Base-by-base conservation (phyloP, 92 coral and sea anemone species). In the Parazoanthus darwini region DNA sequence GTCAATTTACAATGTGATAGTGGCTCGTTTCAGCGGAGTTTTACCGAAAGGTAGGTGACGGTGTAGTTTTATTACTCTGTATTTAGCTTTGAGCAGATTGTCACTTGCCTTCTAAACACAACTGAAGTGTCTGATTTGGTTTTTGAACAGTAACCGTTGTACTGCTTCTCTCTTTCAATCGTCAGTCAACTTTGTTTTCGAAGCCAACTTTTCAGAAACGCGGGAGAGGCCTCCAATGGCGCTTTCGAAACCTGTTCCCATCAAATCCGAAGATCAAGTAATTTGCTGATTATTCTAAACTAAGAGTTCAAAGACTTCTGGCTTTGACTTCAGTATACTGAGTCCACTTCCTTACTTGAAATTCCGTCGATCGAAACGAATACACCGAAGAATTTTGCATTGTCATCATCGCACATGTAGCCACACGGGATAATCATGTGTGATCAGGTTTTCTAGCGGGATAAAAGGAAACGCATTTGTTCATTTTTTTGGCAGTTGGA, bases 1-100 rank as follows among this genome's bases (percentile, higher is more conserved):
- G 66, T 73, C 79, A 84, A 72, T 71, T 50, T 80, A 56, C 72
- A 39, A 80, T 80, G 73, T 80, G 65, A 33, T 79, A 48, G 74
- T 58, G 50, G 20, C n/a, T 26, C 78, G 87, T 14, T 83, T 67
- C 54, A 44, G 68, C 43, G 68, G 44, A 37, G 43, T 71, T 43
- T 68, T 26, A 74, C 46, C 42, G 42, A 50, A 84, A 74, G 87
- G 87, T 84, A 72, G 29, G 87, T 71, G 71, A 43, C 23, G 26
- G 1, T 56, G 35, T 54, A n/a, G 51, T 79, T n/a, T n/a, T n/a
- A n/a, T n/a, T 80, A 42, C 42, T 16, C 82, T 79, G 58, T 48
- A 14, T 79, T 15, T 50, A 79, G 51, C 51, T 63, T 4, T 63
- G 26, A 63, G 8, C 22, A 39, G 25, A 39, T 77, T 2, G 5